phyloP scores from a whole-genome alignment of 2,888 invertebrate genomes.

The Lymantria dispar region DNA sequence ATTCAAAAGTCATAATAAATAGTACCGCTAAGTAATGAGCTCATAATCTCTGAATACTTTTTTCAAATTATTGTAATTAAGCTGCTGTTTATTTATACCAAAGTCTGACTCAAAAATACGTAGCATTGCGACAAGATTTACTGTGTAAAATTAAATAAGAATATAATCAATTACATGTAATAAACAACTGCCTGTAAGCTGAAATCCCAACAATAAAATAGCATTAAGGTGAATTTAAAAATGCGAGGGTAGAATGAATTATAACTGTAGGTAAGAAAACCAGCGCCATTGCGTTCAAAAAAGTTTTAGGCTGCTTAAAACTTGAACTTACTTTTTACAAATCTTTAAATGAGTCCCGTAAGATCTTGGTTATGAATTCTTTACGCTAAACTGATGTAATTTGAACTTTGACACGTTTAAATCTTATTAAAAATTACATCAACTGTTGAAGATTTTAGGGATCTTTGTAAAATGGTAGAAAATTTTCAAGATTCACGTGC shows the following conservation, averaged over 20 bases:
- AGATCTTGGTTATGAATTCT: constrained; percentile 21
- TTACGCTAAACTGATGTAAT: constrained; percentile 14
- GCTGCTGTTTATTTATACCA: no score
- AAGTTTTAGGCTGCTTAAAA: constrained; percentile 43
- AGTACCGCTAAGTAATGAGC: no score
- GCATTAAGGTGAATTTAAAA: constrained; percentile 33
- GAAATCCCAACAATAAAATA: constrained; percentile 27
- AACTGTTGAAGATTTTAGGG: constrained; percentile 4
- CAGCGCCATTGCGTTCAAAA: constrained; percentile 13
- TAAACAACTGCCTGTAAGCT: constrained; percentile 20
- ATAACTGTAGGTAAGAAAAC: constrained; percentile 30
- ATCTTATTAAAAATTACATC: constrained; percentile 2
- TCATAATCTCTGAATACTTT: no score
- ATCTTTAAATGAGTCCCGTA: constrained; percentile 35
- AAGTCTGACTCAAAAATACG: neutral
- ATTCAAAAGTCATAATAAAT: no score
- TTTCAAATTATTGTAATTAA: no score
- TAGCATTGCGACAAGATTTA: neutral
- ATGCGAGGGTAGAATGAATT: constrained; percentile 29
- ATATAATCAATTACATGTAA: constrained; percentile 27
- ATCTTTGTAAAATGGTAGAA: constrained; percentile 9
- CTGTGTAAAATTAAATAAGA: constrained; percentile 7
- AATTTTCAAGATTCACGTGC: constrained; percentile 11
- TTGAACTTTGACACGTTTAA: constrained; percentile 12
- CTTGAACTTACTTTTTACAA: constrained; percentile 29